A percentile compares a stretch with the other conserved stretches of the same genome.
Evolutionary conservation across 2,113 vertebrate species (phyloP).

Genomic region (Melanerpes aurifrons): DNA sequence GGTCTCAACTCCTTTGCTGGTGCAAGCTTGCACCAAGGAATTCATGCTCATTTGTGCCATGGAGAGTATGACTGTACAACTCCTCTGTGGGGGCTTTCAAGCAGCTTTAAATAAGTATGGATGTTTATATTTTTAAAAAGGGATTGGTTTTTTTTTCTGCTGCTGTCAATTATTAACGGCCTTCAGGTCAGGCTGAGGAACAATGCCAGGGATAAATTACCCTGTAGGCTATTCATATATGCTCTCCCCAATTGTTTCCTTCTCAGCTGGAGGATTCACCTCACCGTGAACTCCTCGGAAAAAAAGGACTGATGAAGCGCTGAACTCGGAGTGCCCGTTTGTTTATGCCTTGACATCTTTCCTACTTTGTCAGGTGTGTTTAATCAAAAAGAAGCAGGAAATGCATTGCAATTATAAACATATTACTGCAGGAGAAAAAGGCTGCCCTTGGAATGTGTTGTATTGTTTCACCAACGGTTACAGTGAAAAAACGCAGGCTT

Average conservation of each 20-base stretch:
- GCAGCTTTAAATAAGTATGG: slow-evolving; percentile 29
- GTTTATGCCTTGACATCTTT: slow-evolving; percentile 49
- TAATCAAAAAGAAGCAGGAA: slow-evolving; percentile 64
- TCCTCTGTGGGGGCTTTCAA: background rate
- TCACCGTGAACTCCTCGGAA: background rate
- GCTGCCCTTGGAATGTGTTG: slow-evolving; percentile 2
- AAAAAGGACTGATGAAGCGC: background rate
- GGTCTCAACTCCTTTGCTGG: background rate
- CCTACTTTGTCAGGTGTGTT: slow-evolving; percentile 65
- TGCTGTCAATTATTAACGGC: slow-evolving; percentile 49
- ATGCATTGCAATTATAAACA: slow-evolving; percentile 60
- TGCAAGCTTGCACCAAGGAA: background rate
- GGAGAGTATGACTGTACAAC: slow-evolving; percentile 7
- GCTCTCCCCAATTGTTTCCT: slow-evolving; percentile 16
- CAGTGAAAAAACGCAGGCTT: slow-evolving; percentile 51
- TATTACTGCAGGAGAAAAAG: background rate
- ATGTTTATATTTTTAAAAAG: slow-evolving; percentile 47
- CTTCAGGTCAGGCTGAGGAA: slow-evolving; percentile 39
- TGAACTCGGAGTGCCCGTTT: slow-evolving; percentile 19
- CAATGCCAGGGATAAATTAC: slow-evolving; percentile 58
- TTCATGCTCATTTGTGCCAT: background rate
- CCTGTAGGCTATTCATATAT: slow-evolving; percentile 5
- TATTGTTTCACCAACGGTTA: slow-evolving; percentile 24
- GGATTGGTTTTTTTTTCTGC: slow-evolving; percentile 41
- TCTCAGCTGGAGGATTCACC: slow-evolving; percentile 11